Evolutionary conservation across 2,888 invertebrate genomes (phyloP).

Genomic region (Dexiosoma caninum): DNA sequence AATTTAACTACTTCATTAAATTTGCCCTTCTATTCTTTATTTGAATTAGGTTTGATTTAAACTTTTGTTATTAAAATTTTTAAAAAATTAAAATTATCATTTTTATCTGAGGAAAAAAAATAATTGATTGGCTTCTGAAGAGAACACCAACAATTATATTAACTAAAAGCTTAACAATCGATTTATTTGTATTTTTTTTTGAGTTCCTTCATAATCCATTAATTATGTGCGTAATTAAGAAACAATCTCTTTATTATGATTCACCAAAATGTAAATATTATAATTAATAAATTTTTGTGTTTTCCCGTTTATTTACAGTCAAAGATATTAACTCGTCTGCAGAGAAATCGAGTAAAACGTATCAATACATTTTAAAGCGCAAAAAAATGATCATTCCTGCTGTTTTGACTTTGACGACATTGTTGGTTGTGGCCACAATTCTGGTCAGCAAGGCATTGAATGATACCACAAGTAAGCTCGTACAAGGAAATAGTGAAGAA

Average conservation of each 20-base stretch:
- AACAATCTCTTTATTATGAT: too few relatives aligned
- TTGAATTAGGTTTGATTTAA: too few relatives aligned
- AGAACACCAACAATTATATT: too few relatives aligned
- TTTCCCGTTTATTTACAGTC: constrained; percentile 64
- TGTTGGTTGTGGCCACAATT: constrained; percentile 66
- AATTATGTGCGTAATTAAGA: too few relatives aligned
- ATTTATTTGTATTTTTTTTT: not conserved
- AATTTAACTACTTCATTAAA: too few relatives aligned
- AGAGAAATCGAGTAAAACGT: constrained; percentile 43
- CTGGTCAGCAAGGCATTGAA: constrained; percentile 60
- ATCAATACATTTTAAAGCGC: constrained; percentile 65
- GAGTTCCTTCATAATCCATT: not conserved
- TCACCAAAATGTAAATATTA: not conserved
- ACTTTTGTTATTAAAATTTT: too few relatives aligned
- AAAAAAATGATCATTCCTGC: constrained; percentile 65
- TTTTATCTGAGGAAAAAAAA: too few relatives aligned
- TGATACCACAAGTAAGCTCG: constrained; percentile 72
- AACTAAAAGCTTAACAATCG: not conserved
- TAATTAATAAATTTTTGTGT: not conserved
- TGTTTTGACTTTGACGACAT: constrained; percentile 42
- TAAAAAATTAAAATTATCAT: too few relatives aligned
- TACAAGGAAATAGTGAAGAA: constrained; percentile 76
- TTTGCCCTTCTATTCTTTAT: too few relatives aligned
- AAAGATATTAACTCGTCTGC: constrained; percentile 49
- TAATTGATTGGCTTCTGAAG: too few relatives aligned